Base-by-base conservation (phyloP, 2,797 vertebrate species). In the Pachyuromys duprasi region DNA sequence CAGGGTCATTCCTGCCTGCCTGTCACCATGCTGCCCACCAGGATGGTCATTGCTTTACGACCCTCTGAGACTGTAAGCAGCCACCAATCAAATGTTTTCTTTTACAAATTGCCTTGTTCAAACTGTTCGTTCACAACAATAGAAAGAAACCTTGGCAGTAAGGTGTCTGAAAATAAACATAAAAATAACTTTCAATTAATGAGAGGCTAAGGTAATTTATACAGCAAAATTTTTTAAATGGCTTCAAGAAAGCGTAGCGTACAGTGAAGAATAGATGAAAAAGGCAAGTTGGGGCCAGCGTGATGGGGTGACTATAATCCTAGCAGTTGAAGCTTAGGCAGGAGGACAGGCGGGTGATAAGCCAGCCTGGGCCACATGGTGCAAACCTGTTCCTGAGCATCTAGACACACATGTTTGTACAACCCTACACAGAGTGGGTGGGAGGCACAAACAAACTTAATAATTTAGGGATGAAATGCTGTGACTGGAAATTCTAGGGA, bases 391-490 rank as follows among this genome's bases (percentile, higher is more conserved):
- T 18, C 8, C 14, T 39, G 36, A 31, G 36, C 36, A 62, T 26
- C 22, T 4, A 5, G n/a, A 74, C 17, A 31, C 53, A 42, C 69
- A 33, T 12, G 55, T 11, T 8, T 24, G 26, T 5, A 57, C 5
- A 67, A 18, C 28, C 39, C 39, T n/a, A 24, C 3, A 15, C 8
- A 14, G 42, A 6, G 6, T 57, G 55, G 49, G 26, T 1, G 1
- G 42, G 72, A 45, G 3, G 31, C 31, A 69, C 22, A 42, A 45
- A 84, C 70, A 45, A 96, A 94, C 60, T 88, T 31, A 95, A 95
- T n/a, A 83, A 11, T 72, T 82, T 0, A 81, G 26, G 28, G 60
- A 93, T 91, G 55, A 92, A 84, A 72, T 70, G 62, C 11, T 93
- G 17, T 81, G 82, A 55, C 3, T 28, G 60, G 26, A 31, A 39